Evolutionary conservation across 35 echinoderm and acorn worm genomes (phyloP).

Genomic region (Apostichopus japonicus): DNA sequence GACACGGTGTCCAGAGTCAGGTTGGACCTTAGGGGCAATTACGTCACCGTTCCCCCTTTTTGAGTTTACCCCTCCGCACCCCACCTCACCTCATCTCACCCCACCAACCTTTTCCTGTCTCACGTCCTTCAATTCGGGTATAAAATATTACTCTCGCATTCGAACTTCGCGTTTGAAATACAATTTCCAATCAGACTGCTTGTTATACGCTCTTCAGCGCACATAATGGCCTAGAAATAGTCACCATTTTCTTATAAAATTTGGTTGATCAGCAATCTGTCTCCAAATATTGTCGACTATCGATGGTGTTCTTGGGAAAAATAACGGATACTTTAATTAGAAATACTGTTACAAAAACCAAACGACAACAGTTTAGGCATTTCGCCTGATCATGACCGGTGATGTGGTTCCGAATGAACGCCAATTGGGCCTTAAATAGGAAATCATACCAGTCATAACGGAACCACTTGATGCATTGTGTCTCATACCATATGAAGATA

Average conservation of each 20-base stretch:
- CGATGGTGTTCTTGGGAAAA: not conserved
- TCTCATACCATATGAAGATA: not conserved
- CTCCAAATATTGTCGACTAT: not conserved
- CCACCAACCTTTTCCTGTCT: too few relatives aligned
- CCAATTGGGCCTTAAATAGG: not conserved
- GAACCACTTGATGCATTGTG: not conserved
- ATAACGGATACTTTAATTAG: not conserved
- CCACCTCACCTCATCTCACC: too few relatives aligned
- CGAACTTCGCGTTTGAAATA: too few relatives aligned
- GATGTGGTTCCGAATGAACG: slow-evolving; percentile 11
- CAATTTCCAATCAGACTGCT: too few relatives aligned
- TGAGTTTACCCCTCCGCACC: too few relatives aligned
- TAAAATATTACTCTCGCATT: too few relatives aligned
- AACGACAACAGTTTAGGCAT: not conserved
- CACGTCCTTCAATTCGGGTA: too few relatives aligned
- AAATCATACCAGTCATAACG: slow-evolving; percentile 29
- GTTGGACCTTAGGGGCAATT: too few relatives aligned
- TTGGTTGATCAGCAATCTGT: not conserved
- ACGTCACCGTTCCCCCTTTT: too few relatives aligned
- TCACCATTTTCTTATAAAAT: not conserved
- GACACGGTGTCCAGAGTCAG: too few relatives aligned
- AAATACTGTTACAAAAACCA: not conserved
- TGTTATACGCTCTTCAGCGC: too few relatives aligned
- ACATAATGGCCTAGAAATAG: too few relatives aligned
- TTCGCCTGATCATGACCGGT: not conserved